Percentiles rank a stretch among this genome's conserved stretches.
Evolutionary conservation across 1,140 invertebrate genomes (phyloP).

Genomic region (Fopius arisanus): DNA sequence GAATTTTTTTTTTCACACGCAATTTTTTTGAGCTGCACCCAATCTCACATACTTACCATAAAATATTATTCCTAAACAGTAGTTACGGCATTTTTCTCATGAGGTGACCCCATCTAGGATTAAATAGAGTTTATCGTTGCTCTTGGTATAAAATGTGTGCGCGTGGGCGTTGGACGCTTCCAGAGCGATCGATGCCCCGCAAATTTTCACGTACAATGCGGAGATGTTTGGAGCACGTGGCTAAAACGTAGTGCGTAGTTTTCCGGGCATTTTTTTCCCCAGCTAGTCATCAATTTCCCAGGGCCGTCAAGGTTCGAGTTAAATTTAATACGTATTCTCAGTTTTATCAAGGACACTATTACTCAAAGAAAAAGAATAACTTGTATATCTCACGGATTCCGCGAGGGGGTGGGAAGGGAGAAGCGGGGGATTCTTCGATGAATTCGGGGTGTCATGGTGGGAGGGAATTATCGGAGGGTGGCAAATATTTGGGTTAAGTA

Average conservation of each 20-base stretch:
- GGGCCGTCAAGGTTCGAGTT: conserved; percentile 25
- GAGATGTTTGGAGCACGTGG: conserved; percentile 22
- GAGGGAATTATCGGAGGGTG: neutral
- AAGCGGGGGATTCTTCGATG: neutral
- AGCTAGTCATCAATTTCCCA: conserved; percentile 6
- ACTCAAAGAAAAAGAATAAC: conserved; percentile 24
- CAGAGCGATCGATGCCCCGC: conserved; percentile 56
- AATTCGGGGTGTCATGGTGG: neutral
- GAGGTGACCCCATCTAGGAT: no score
- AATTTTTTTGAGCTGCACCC: no score
- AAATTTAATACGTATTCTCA: conserved; percentile 39
- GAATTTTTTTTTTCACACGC: no score
- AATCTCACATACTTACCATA: no score
- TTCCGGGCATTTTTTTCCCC: neutral
- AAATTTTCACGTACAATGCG: conserved; percentile 50
- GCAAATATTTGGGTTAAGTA: conserved; percentile 52
- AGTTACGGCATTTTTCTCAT: no score
- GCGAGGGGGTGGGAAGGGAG: no score
- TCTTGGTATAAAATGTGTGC: neutral
- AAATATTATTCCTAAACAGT: no score
- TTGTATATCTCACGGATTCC: neutral
- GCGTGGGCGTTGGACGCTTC: conserved; percentile 36
- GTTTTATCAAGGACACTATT: conserved; percentile 33
- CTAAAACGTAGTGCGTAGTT: conserved; percentile 5
- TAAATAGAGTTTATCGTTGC: neutral